phyloP scores from a whole-genome alignment of 2,888 invertebrate species.

The Prosapia bicincta region DNA sequence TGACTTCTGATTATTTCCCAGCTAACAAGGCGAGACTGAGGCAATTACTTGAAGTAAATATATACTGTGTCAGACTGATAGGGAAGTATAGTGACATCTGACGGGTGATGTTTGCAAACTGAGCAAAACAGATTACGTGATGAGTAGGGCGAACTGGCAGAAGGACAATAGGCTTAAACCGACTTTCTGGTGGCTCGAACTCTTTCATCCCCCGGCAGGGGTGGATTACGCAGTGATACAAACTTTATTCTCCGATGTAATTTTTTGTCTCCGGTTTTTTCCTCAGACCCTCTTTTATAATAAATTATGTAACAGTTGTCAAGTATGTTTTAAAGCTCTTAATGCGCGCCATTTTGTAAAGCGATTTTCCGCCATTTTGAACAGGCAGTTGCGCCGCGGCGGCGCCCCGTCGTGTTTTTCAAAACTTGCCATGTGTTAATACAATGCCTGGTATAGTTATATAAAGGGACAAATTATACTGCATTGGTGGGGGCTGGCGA shows the following conservation, averaged over 20 bases:
- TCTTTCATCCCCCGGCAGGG: neutral
- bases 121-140: neutral
- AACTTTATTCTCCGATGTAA: neutral
- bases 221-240: neutral
- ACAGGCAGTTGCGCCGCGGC: neutral
- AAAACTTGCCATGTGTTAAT: conserved; percentile 12
- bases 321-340: conserved; percentile 24
- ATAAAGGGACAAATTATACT: too few species aligned
- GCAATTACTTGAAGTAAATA: too few species aligned
- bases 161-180: neutral
- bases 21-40: too few species aligned
- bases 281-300: conserved; percentile 17
- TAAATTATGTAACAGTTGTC: conserved; percentile 28
- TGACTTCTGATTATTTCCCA: too few species aligned
- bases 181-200: neutral
- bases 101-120: neutral
- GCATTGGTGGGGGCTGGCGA: too few species aligned
- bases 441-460: too few species aligned
- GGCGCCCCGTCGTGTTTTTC: neutral
- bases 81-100: too few species aligned
- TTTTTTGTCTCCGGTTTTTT: neutral
- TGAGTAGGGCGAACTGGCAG: neutral
- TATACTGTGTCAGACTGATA: too few species aligned
- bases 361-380: conserved; percentile 28
- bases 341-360: conserved; percentile 22